phyloP scores from a whole-genome alignment of 2,113 vertebrate species.

The Hylia prasina region DNA sequence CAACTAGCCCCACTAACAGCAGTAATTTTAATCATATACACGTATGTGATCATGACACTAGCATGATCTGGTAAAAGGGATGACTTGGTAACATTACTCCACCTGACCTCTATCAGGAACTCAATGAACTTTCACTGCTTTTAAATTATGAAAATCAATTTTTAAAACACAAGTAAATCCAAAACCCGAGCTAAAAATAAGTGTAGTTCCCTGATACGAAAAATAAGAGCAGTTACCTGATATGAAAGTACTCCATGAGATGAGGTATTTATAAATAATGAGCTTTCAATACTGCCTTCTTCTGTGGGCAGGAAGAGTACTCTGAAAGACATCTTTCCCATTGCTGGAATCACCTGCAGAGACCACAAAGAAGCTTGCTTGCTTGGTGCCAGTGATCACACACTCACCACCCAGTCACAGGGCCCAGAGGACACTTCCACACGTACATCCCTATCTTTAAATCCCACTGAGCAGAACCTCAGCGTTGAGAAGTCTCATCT shows the following conservation, averaged over 20 bases:
- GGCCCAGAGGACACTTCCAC: neutral
- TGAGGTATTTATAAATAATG: slow-evolving; percentile 99
- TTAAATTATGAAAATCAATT: neutral
- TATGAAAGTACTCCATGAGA: slow-evolving; percentile 89
- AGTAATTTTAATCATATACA: neutral
- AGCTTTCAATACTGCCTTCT: slow-evolving; percentile 92
- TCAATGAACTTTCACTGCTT: neutral
- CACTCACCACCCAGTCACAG: neutral
- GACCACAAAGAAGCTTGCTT: slow-evolving; percentile 15
- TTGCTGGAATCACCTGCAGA: slow-evolving; percentile 88
- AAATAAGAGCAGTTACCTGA: slow-evolving; percentile 75
- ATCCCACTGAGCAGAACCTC: neutral
- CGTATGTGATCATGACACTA: neutral
- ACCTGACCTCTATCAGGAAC: neutral
- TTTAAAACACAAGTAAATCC: neutral
- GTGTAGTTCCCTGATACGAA: slow-evolving; percentile 79
- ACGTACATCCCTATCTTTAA: fast-evolving
- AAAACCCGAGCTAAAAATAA: neutral
- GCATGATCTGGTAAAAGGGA: neutral
- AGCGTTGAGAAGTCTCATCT: neutral
- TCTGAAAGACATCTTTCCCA: slow-evolving; percentile 92
- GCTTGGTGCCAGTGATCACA: neutral
- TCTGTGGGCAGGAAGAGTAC: slow-evolving; percentile 93
- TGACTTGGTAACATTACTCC: neutral
- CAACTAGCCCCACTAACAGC: neutral